Evolutionary conservation across 2,113 vertebrate species (phyloP).

Genomic region (Leptodactylus fuscus): DNA sequence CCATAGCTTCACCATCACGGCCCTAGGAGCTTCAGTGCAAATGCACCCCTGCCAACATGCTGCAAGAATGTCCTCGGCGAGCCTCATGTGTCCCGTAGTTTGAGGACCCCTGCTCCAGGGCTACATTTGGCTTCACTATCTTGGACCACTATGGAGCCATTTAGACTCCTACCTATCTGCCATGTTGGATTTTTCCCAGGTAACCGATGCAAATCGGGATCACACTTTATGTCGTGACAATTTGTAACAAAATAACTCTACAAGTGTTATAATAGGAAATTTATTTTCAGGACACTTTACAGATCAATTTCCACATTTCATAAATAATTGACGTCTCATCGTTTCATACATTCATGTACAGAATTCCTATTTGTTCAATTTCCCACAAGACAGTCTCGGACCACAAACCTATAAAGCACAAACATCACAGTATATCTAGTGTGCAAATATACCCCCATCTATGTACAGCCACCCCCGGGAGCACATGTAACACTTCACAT

Average conservation of each 20-base stretch:
- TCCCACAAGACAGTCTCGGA: neutral
- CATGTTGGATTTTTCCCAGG: too few relatives aligned
- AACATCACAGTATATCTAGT: conserved; percentile 10
- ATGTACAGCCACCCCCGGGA: neutral
- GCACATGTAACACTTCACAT: neutral
- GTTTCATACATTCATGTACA: conserved; percentile 12
- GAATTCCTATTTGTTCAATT: neutral
- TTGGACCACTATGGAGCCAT: too few relatives aligned
- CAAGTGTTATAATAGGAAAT: neutral
- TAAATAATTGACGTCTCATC: conserved; percentile 12
- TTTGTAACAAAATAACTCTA: too few relatives aligned
- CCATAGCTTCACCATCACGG: too few relatives aligned
- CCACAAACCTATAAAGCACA: neutral
- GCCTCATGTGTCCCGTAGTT: too few relatives aligned
- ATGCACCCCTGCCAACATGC: too few relatives aligned
- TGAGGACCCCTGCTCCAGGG: too few relatives aligned
- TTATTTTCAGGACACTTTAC: neutral
- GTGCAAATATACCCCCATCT: neutral
- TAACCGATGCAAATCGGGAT: too few relatives aligned
- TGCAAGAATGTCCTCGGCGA: too few relatives aligned
- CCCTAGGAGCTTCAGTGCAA: too few relatives aligned
- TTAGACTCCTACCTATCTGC: too few relatives aligned
- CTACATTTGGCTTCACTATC: too few relatives aligned
- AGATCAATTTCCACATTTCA: neutral
- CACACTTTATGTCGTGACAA: neutral